phyloP scores from a whole-genome alignment of 2,888 invertebrate species.

The Lasioglossum malachurum region DNA sequence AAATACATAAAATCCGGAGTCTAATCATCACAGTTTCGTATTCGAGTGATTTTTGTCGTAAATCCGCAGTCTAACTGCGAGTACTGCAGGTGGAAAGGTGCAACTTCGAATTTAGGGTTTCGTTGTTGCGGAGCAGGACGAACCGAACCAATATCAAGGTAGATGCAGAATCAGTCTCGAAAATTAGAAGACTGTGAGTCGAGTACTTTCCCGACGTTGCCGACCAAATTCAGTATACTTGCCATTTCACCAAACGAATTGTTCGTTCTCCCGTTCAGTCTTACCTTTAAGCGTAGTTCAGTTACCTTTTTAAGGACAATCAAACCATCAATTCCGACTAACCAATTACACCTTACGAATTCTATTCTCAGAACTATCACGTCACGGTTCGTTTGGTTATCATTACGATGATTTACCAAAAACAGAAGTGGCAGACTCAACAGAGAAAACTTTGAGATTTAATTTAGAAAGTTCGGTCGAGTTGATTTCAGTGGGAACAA shows the following conservation, averaged over 20 bases:
- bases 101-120: slow-evolving; percentile 11
- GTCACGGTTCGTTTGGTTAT: slow-evolving; percentile 8
- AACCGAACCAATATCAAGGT: slow-evolving; percentile 42
- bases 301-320: slow-evolving; percentile 41
- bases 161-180: slow-evolving; percentile 36
- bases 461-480: not conserved
- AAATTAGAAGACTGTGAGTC: not conserved
- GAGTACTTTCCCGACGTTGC: not conserved
- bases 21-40: too few species aligned
- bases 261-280: not conserved
- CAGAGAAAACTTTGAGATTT: not conserved
- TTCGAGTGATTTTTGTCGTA: too few species aligned
- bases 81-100: not conserved
- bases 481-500: not conserved
- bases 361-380: not conserved
- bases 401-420: not conserved
- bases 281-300: slow-evolving; percentile 19
- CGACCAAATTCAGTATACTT: slow-evolving; percentile 37
- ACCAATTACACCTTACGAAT: not conserved
- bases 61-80: too few species aligned
- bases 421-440: not conserved
- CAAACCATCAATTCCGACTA: slow-evolving; percentile 17
- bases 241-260: not conserved
- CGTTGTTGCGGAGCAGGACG: slow-evolving; percentile 10
- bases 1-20: too few species aligned